phyloP scores from a whole-genome alignment of 2,113 vertebrate species.

The Ardeotis arabs region DNA sequence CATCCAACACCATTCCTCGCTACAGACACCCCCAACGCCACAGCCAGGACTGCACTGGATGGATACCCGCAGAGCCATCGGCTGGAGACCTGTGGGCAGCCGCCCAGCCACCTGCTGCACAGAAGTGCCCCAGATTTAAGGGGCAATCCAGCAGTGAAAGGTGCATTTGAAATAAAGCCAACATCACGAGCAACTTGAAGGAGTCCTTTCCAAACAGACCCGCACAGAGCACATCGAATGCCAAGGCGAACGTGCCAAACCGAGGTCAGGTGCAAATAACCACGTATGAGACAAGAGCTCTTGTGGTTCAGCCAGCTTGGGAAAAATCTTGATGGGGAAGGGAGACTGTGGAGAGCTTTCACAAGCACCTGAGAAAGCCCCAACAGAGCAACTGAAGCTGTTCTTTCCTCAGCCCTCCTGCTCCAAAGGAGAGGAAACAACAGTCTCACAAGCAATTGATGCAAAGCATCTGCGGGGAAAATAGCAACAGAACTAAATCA shows the following conservation, averaged over 20 bases:
- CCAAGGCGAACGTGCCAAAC: background rate
- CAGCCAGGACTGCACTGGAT: background rate
- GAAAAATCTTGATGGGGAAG: background rate
- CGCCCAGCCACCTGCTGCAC: background rate
- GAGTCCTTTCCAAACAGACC: background rate
- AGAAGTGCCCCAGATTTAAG: background rate
- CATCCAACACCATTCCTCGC: accelerated
- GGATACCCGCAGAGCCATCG: accelerated
- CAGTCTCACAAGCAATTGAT: background rate
- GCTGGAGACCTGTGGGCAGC: accelerated
- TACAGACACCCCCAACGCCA: accelerated
- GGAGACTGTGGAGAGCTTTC: background rate
- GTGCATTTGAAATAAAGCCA: background rate
- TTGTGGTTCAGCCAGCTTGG: background rate
- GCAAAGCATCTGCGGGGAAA: background rate
- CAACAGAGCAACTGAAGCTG: background rate
- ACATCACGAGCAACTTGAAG: background rate
- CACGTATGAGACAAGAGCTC: accelerated
- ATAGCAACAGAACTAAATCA: background rate
- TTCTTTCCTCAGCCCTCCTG: background rate
- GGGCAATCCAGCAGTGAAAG: background rate
- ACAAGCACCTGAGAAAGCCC: background rate
- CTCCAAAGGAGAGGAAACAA: background rate
- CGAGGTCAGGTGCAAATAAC: background rate
- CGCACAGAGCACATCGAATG: accelerated